These are phyloP conservation scores for Pyrrhosoma nymphula DNA, from an alignment of 2,888 invertebrate genomes.

Conservation along the genomic window DNA sequence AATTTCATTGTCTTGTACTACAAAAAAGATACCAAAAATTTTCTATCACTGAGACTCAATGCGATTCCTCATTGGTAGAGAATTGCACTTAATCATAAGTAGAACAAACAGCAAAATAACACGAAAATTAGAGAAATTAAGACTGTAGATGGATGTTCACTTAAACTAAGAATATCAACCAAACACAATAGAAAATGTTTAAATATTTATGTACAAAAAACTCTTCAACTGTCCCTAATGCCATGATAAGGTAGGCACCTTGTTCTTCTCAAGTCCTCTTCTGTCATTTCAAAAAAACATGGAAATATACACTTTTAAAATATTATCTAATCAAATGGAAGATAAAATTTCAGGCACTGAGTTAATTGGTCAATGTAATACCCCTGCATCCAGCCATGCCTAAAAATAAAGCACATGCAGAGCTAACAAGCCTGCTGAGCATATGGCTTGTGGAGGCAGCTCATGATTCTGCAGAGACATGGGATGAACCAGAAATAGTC, in stretches of 20 bases:
- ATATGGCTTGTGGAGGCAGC: not conserved
- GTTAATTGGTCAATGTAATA: slow-evolving; percentile 63
- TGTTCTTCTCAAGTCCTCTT: not conserved
- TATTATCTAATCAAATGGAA: slow-evolving; percentile 57
- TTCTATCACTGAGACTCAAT: not conserved
- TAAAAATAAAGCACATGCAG: slow-evolving; percentile 32
- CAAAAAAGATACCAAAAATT: slow-evolving; percentile 41
- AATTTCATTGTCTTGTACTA: slow-evolving; percentile 21
- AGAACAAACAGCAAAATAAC: not conserved
- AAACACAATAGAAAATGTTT: slow-evolving; percentile 40
- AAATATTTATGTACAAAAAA: slow-evolving; percentile 31
- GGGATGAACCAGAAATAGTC: not conserved
- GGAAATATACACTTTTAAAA: not conserved
- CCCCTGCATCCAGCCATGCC: slow-evolving; percentile 36
- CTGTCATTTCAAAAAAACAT: not conserved
- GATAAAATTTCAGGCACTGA: slow-evolving; percentile 65
- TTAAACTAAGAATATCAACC: slow-evolving; percentile 44
- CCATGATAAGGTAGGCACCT: not conserved
- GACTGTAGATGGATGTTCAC: slow-evolving; percentile 12
- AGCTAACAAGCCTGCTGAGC: not conserved
- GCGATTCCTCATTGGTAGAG: not conserved
- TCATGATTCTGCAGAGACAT: not conserved
- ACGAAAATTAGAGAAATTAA: not conserved
- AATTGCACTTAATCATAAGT: not conserved
- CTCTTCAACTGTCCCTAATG: slow-evolving; percentile 1